Conservation (phyloP, 2,797 vertebrate genomes). For the Adelosebastes latens region DNA sequence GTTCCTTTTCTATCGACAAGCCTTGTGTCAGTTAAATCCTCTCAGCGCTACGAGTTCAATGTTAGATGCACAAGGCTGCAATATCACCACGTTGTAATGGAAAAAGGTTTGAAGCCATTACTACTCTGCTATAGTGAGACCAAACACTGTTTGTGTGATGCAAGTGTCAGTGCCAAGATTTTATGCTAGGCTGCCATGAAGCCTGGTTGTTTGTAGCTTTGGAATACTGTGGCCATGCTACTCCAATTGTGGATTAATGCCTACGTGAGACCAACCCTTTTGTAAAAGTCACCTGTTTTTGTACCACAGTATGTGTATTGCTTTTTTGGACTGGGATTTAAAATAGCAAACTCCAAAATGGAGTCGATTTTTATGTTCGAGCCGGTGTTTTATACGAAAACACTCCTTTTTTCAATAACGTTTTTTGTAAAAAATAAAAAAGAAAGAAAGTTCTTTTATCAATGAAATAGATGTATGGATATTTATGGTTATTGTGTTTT, state of each 20-base stretch:
- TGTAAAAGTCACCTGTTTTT: constrained; percentile 62
- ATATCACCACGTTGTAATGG: constrained; percentile 56
- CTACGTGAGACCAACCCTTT: constrained; percentile 74
- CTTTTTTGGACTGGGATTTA: constrained; percentile 54
- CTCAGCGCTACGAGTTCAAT: constrained; percentile 41
- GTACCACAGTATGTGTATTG: constrained; percentile 47
- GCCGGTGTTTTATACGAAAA: constrained; percentile 66
- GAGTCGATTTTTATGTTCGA: constrained; percentile 51
- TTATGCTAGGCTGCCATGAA: constrained; percentile 60
- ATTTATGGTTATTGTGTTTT: constrained; percentile 75
- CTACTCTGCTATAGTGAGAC: constrained; percentile 71
- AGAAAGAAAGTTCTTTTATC: constrained; percentile 49
- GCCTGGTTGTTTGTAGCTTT: constrained; percentile 75
- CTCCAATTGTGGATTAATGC: constrained; percentile 62
- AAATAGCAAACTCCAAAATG: constrained; percentile 50
- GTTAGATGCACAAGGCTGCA: constrained; percentile 58
- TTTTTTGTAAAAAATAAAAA: constrained; percentile 48
- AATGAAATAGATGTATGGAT: constrained; percentile 52
- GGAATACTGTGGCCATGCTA: constrained; percentile 79
- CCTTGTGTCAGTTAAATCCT: constrained; percentile 64
- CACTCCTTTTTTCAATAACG: constrained; percentile 47
- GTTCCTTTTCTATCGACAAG: constrained; percentile 53
- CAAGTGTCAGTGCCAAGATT: constrained; percentile 79
- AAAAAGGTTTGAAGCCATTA: constrained; percentile 71
- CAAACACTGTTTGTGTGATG: constrained; percentile 81